A percentile compares a stretch with the other conserved stretches of the same genome.
phyloP scores from a whole-genome alignment of 2,797 vertebrate species.

The Cephalopachus bancanus region DNA sequence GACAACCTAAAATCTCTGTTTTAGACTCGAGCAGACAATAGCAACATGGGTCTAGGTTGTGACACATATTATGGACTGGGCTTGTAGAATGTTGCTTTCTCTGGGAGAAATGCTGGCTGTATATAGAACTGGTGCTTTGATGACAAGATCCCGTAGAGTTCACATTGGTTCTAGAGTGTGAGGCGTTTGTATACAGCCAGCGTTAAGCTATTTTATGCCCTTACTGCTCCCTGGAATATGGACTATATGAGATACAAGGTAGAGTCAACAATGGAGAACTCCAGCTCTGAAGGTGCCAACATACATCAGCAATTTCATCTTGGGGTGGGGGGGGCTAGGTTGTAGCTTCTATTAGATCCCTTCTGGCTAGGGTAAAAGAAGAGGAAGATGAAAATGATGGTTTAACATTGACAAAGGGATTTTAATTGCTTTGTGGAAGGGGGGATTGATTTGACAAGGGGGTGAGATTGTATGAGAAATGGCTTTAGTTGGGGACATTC shows the following conservation, averaged over 20 bases:
- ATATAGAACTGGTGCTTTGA: neutral
- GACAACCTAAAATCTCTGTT: constrained; percentile 37
- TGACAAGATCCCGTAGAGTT: neutral
- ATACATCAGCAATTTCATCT: neutral
- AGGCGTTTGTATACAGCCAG: neutral
- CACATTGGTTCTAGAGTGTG: neutral
- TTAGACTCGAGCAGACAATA: neutral
- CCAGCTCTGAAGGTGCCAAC: neutral
- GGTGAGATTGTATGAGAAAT: neutral
- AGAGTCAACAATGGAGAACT: neutral
- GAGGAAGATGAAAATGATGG: neutral
- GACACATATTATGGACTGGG: neutral
- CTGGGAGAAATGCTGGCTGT: neutral
- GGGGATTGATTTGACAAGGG: neutral
- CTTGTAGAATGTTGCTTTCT: neutral
- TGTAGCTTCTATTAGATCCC: neutral
- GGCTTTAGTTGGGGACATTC: neutral
- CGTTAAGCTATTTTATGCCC: neutral
- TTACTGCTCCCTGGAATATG: constrained; percentile 28
- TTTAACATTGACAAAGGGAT: neutral
- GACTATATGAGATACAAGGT: neutral
- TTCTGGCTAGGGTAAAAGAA: neutral
- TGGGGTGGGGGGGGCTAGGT: neutral
- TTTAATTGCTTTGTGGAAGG: constrained; percentile 11
- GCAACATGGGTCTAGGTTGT: neutral